Base-by-base conservation (phyloP, 2,113 vertebrate species). In the Psilopogon haemacephalus region DNA sequence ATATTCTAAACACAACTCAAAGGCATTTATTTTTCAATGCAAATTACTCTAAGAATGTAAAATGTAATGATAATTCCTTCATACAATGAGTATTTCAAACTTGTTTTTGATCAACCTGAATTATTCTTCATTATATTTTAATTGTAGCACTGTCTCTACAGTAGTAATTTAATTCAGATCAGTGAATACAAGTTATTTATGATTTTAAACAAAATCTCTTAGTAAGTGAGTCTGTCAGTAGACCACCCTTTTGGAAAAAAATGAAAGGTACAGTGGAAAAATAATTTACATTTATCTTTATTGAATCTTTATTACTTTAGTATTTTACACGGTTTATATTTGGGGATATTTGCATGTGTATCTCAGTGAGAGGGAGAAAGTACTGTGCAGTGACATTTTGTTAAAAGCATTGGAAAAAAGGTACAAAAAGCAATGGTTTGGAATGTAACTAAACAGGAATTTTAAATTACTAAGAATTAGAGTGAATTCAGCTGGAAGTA, bases 111-210 rank as follows among this genome's bases (percentile, higher is more conserved):
- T 76, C 59, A 48, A 56, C 15, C 38, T 85, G 26, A 21, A 69
- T 84, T 90, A 64, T 77, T 94, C 32, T 83, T 96, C 73, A 84
- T 90, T 92, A 72, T 40, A 55, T 42, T 90, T 91, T 80, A 83
- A 52, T 86, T 91, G 33, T 76, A 81, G 15, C 28, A 75, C 21
- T 72, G 46, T 88, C 32, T 82, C 23, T 83, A 37, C 54, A 63
- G 56, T 92, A 93, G 82, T 69, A 5, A 50, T 90, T 89, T 92
- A 71, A 92, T 92, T 94, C 95, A 83, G 30, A 80, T 82, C 28
- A 67, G 35, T 82, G 68, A 60, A 86, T 67, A 84, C 73, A 60
- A 71, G 32, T 94, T 84, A 95, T 95, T 94, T 94, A 92, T 80
- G 40, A 64, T 91, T 91, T 90, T 15, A 89, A 77, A 86, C 48